A percentile compares a stretch with the other conserved stretches of the same genome.
Evolutionary conservation across 2,797 vertebrate species (phyloP).

Genomic region (Podargus strigoides): DNA sequence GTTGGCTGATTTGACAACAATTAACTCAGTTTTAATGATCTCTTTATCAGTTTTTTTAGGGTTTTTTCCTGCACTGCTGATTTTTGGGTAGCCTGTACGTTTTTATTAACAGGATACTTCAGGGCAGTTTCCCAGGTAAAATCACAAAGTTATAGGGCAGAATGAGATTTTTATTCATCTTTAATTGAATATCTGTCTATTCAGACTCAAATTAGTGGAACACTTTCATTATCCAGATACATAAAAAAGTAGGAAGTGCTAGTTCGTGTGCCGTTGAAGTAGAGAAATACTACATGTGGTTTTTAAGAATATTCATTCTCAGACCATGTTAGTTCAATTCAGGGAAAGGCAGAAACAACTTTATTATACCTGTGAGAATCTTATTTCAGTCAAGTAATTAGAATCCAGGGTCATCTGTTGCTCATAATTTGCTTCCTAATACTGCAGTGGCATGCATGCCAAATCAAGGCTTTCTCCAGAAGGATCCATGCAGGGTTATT

Average conservation of each 20-base stretch:
- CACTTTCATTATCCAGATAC: background rate
- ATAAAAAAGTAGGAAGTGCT: background rate
- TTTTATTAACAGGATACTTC: background rate
- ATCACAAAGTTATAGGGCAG: background rate
- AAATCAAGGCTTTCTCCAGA: background rate
- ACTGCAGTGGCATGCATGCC: background rate
- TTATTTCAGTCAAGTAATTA: background rate
- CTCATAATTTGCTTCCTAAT: background rate
- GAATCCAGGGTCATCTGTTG: background rate
- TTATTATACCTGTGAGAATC: background rate
- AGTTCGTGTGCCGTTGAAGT: background rate
- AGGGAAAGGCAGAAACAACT: background rate
- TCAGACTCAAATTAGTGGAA: background rate
- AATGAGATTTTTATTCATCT: background rate
- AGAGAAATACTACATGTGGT: background rate
- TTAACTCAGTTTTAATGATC: background rate
- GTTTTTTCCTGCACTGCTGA: fast-evolving
- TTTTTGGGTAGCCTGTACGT: background rate
- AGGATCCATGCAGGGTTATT: background rate
- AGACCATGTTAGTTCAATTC: background rate
- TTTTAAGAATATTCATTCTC: background rate
- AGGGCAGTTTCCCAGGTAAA: background rate
- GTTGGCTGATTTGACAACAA: background rate
- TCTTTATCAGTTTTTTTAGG: background rate
- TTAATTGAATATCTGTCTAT: background rate